Evolutionary conservation across 2,888 invertebrate species (phyloP).

Genomic region (Platycheirus albimanus): DNA sequence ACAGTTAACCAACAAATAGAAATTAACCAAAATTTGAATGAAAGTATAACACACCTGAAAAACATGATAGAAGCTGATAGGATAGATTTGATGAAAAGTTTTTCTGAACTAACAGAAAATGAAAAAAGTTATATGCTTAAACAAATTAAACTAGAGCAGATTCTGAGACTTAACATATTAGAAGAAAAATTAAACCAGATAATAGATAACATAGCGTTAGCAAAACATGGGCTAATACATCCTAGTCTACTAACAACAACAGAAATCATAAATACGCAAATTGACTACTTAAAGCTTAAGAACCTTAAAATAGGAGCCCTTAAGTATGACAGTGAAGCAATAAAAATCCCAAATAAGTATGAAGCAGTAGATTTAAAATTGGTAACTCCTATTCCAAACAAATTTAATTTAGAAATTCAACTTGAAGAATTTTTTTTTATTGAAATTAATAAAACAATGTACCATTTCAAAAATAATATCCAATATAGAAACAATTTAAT

Average conservation of each 20-base stretch:
- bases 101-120: no score
- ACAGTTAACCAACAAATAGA: no score
- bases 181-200: slow-evolving; percentile 37
- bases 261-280: slow-evolving; percentile 21
- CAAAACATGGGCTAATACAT: slow-evolving; percentile 41
- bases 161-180: slow-evolving; percentile 2
- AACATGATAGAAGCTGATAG: no score
- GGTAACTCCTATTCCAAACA: slow-evolving; percentile 8
- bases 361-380: slow-evolving; percentile 26
- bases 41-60: neutral
- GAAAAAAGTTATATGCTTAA: neutral
- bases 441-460: no score
- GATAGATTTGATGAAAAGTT: neutral
- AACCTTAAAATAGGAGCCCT: slow-evolving; percentile 14
- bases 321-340: slow-evolving; percentile 11
- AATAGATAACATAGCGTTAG: slow-evolving; percentile 23
- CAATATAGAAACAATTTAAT: slow-evolving; percentile 5
- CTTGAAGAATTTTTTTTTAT: no score
- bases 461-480: neutral
- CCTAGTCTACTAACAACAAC: slow-evolving; percentile 29
- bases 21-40: no score
- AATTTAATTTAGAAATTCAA: no score
- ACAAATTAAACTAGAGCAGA: neutral
- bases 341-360: slow-evolving; percentile 29
- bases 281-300: slow-evolving; percentile 37